Evolutionary conservation across 2,113 vertebrate genomes (phyloP).

Genomic region (Athene noctua): DNA sequence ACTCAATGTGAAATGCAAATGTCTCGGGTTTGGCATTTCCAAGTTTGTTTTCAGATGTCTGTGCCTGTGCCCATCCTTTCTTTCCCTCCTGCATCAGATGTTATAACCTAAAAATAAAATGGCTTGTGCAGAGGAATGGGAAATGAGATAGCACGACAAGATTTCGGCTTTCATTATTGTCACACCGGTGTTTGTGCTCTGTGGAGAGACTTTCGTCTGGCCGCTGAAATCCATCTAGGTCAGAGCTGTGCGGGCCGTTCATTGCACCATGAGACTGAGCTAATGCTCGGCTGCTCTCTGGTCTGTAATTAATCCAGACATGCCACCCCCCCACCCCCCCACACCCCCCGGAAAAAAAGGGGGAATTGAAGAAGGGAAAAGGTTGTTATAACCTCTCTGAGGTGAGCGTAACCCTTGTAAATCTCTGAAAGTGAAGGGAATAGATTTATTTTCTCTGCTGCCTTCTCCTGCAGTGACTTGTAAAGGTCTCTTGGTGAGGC

Average conservation of each 20-base stretch:
- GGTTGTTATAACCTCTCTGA: background rate
- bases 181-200: rapidly evolving
- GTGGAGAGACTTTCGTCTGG: background rate
- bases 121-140: background rate
- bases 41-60: background rate
- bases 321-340: no score
- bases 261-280: background rate
- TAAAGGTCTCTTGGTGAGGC: background rate
- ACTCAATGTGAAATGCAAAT: background rate
- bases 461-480: background rate
- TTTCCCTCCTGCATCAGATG: background rate
- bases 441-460: background rate
- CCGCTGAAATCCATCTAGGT: background rate
- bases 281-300: background rate
- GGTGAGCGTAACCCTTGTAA: background rate
- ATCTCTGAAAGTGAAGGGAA: background rate
- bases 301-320: background rate
- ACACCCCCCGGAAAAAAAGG: background rate
- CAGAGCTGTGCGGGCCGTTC: background rate
- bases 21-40: background rate
- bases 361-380: background rate
- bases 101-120: background rate
- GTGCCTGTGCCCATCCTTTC: background rate
- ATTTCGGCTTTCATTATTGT: background rate
- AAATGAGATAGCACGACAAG: rapidly evolving